Evolutionary conservation across 2,113 vertebrate genomes (phyloP).

Genomic region (Butastur rufipennis): DNA sequence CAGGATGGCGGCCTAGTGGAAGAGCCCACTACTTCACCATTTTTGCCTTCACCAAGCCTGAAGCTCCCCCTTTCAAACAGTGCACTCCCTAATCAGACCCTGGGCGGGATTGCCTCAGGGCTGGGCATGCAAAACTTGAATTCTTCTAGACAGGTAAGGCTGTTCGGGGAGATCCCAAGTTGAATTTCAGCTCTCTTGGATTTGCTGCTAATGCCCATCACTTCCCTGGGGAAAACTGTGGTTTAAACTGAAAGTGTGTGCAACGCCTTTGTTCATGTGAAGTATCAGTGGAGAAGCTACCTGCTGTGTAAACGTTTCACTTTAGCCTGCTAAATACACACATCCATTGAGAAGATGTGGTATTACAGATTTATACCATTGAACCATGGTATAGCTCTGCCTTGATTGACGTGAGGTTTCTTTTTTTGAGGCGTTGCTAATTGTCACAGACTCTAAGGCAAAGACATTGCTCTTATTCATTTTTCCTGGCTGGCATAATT

Average conservation of each 20-base stretch:
- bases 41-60: conserved; percentile 99
- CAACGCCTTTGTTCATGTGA: not conserved
- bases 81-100: conserved; percentile 94
- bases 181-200: not conserved
- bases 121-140: conserved; percentile 99
- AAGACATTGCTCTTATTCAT: not conserved
- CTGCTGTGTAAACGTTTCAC: not conserved
- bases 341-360: not conserved
- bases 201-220: not conserved
- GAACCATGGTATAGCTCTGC: not conserved
- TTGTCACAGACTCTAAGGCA: not conserved
- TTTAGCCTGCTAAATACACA: not conserved
- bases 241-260: not conserved
- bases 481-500: not conserved
- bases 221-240: not conserved
- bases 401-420: not conserved
- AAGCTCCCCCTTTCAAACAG: conserved; percentile 97
- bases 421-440: not conserved
- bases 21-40: conserved; percentile 95
- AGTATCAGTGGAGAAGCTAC: not conserved
- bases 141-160: conserved; percentile 95
- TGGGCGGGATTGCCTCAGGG: conserved; percentile 93
- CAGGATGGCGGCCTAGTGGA: conserved; percentile 97
- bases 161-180: not conserved
- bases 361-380: not conserved